Percentiles rank a stretch among this genome's conserved stretches.
Evolutionary conservation across 2,888 invertebrate genomes (phyloP).

Genomic region (Pristionchus fissidentatus): DNA sequence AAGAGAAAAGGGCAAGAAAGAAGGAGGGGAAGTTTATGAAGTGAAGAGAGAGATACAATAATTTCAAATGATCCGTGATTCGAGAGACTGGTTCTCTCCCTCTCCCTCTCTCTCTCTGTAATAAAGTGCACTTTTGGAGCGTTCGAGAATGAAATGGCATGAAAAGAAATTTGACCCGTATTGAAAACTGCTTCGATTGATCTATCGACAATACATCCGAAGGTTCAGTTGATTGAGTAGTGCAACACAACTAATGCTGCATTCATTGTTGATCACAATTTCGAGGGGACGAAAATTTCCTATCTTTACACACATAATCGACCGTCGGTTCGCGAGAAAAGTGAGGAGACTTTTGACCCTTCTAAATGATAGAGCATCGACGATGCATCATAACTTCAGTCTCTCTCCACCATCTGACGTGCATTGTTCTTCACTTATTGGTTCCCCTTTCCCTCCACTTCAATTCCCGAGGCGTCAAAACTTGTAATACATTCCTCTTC

Average conservation of each 20-base stretch:
- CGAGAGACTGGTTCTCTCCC: background rate
- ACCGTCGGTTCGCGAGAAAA: too few relatives aligned
- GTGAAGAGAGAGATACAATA: background rate
- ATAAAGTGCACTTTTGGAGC: slow-evolving; percentile 1
- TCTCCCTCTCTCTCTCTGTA: too few relatives aligned
- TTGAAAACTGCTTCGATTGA: too few relatives aligned
- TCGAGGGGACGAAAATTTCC: too few relatives aligned
- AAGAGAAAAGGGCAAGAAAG: background rate
- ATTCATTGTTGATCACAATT: too few relatives aligned
- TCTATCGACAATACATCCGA: too few relatives aligned
- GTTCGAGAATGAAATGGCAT: slow-evolving; percentile 1
- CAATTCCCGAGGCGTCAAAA: background rate
- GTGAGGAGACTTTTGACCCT: too few relatives aligned
- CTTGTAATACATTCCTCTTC: background rate
- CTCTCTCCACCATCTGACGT: background rate
- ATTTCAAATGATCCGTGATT: slow-evolving; percentile 33
- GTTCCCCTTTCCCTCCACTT: slow-evolving; percentile 25
- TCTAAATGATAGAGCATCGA: too few relatives aligned
- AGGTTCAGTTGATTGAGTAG: too few relatives aligned
- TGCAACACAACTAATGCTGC: too few relatives aligned
- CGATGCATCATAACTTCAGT: background rate
- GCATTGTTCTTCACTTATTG: slow-evolving; percentile 31
- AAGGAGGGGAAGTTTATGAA: background rate
- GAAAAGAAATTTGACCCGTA: too few relatives aligned
- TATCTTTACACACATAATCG: too few relatives aligned